Percentiles rank a stretch among this genome's conserved stretches.
Evolutionary conservation across 2,797 vertebrate species (phyloP).

Genomic region (Sebastes minor): DNA sequence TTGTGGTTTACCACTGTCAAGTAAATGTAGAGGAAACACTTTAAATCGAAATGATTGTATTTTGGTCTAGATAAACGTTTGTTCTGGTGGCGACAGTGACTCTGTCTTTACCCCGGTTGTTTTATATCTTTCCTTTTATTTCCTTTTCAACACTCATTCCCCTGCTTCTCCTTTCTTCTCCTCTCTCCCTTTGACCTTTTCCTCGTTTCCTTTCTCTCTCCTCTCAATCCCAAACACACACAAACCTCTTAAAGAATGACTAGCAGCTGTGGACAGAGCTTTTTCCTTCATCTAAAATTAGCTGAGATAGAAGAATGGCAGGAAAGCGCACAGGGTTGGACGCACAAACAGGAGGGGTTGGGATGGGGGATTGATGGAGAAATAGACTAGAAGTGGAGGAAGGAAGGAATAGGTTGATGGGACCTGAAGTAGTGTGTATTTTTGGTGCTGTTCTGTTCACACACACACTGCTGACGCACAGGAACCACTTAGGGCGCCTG

Average conservation of each 20-base stretch:
- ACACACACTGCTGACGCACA: constrained; percentile 74
- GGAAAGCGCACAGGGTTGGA: constrained; percentile 74
- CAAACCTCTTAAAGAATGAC: constrained; percentile 66
- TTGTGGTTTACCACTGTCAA: constrained; percentile 58
- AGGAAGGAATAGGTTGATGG: constrained; percentile 73
- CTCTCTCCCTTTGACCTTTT: constrained; percentile 54
- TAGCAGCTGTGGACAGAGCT: constrained; percentile 76
- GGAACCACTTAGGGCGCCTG: constrained; percentile 49
- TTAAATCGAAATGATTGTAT: constrained; percentile 43
- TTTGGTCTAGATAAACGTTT: constrained; percentile 49
- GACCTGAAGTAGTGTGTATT: constrained; percentile 72
- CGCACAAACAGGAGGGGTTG: constrained; percentile 41
- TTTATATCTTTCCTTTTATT: constrained; percentile 31
- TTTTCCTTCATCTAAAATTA: constrained; percentile 84
- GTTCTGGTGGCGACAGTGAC: constrained; percentile 26
- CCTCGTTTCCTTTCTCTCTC: constrained; percentile 3
- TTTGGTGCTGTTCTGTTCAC: constrained; percentile 63
- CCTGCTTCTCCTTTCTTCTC: constrained; percentile 26
- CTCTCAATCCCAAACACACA: constrained; percentile 8
- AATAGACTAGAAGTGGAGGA: constrained; percentile 62
- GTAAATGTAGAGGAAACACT: constrained; percentile 53
- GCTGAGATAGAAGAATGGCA: constrained; percentile 82
- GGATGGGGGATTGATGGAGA: constrained; percentile 38
- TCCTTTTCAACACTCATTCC: constrained; percentile 31
- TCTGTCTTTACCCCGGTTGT: constrained; percentile 28